Percentiles rank a stretch among this genome's conserved stretches.
Conservation (phyloP, 2,888 invertebrate species). For the Dendrolimus pini region DNA sequence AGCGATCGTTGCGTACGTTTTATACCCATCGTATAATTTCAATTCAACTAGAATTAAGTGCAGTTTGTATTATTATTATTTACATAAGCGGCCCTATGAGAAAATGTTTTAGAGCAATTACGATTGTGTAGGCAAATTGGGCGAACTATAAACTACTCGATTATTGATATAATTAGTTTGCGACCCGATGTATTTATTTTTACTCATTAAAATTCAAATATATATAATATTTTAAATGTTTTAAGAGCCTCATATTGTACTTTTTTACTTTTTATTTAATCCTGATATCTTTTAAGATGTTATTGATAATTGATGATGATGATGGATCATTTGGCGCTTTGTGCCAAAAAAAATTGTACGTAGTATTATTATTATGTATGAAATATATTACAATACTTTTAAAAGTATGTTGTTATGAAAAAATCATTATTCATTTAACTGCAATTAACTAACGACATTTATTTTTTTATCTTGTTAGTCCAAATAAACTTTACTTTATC, state of each 20-base stretch:
- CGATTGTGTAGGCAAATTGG: constrained; percentile 38
- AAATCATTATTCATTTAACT: constrained; percentile 31
- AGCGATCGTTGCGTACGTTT: too few species aligned
- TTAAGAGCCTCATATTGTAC: too few species aligned
- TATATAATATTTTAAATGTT: not conserved
- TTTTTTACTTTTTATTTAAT: too few species aligned
- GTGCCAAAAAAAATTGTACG: too few species aligned
- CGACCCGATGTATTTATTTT: constrained; percentile 28
- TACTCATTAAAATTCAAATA: constrained; percentile 1
- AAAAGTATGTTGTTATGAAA: too few species aligned
- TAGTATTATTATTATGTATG: too few species aligned
- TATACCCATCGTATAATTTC: constrained; percentile 20
- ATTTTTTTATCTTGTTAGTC: constrained; percentile 21
- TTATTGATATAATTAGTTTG: constrained; percentile 59
- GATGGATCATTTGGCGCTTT: too few species aligned
- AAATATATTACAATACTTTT: too few species aligned
- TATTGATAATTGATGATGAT: too few species aligned
- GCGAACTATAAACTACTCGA: constrained; percentile 46
- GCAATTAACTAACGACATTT: constrained; percentile 24
- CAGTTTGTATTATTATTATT: constrained; percentile 14
- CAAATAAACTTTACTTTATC: not conserved
- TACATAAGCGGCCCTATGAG: constrained; percentile 36
- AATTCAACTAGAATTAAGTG: constrained; percentile 28
- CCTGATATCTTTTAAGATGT: too few species aligned
- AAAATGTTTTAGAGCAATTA: constrained; percentile 50